These are phyloP conservation scores for Chaetophractus vellerosus DNA, from an alignment of 2,797 vertebrate species.

Conservation along the genomic window DNA sequence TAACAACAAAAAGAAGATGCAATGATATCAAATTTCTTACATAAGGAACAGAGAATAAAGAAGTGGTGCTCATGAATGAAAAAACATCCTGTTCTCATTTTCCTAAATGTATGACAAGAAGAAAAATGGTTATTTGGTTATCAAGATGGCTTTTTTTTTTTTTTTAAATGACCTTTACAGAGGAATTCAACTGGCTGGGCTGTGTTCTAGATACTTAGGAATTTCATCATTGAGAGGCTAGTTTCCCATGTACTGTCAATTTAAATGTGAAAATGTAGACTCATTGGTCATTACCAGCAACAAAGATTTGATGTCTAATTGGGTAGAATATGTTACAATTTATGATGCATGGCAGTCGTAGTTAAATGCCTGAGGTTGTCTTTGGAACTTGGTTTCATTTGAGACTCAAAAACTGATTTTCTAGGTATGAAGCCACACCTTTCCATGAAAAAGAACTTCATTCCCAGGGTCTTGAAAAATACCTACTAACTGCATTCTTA, in stretches of 20 bases:
- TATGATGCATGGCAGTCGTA: not conserved
- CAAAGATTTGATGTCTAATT: slow-evolving; percentile 29
- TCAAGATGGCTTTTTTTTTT: not conserved
- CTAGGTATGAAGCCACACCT: not conserved
- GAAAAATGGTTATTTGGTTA: slow-evolving; percentile 5
- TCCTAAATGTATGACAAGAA: not conserved
- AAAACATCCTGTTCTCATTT: not conserved
- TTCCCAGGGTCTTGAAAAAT: not conserved
- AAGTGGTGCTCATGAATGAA: not conserved
- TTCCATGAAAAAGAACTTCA: slow-evolving; percentile 1
- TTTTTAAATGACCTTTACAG: not conserved
- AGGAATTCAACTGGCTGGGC: not conserved
- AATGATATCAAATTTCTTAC: not conserved
- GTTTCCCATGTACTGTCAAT: not conserved
- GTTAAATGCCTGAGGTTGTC: not conserved
- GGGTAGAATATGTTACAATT: not conserved
- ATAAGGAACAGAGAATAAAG: not conserved
- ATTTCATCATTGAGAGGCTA: not conserved
- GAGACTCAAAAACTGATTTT: slow-evolving; percentile 23
- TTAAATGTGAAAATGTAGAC: slow-evolving; percentile 18
- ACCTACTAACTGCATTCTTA: not conserved
- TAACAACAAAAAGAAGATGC: not conserved
- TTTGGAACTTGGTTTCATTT: slow-evolving; percentile 29
- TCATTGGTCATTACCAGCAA: not conserved
- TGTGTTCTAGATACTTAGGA: not conserved